These are phyloP conservation scores for Osmerus mordax DNA, from an alignment of 2,113 vertebrate species.

Conservation along the genomic window DNA sequence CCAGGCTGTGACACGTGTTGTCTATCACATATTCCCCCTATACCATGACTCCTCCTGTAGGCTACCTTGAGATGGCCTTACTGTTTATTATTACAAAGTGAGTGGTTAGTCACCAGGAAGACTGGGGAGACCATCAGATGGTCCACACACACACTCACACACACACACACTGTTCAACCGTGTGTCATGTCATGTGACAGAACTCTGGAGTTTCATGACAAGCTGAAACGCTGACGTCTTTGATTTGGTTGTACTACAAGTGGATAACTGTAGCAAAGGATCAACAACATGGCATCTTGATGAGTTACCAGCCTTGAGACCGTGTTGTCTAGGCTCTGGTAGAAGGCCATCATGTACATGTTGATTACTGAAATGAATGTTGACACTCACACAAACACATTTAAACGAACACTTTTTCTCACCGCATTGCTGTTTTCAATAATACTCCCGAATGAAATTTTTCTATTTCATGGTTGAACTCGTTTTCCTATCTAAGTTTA, in stretches of 20 bases:
- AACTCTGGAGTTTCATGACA: constrained; percentile 20
- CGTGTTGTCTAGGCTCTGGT: constrained; percentile 22
- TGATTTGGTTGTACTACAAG: constrained; percentile 8
- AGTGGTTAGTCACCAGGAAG: neutral
- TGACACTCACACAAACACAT: constrained; percentile 1
- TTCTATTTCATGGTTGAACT: constrained; percentile 62
- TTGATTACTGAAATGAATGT: neutral
- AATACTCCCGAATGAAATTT: constrained; percentile 45
- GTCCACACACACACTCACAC: neutral
- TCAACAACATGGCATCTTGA: constrained; percentile 44
- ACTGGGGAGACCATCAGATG: neutral
- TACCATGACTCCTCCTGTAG: neutral
- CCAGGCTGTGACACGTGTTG: too few species aligned
- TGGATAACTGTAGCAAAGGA: constrained; percentile 21
- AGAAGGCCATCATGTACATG: neutral
- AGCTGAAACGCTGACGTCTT: constrained; percentile 30
- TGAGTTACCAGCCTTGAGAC: constrained; percentile 43
- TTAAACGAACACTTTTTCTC: neutral
- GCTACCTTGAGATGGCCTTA: neutral
- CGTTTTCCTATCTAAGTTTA: constrained; percentile 49
- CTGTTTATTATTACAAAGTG: neutral
- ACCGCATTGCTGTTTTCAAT: constrained; percentile 46
- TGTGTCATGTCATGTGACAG: constrained; percentile 2
- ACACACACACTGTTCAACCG: neutral
- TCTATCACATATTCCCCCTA: too few species aligned